phyloP scores from a whole-genome alignment of 2,113 vertebrate species.

The Myiozetetes cayanensis region DNA sequence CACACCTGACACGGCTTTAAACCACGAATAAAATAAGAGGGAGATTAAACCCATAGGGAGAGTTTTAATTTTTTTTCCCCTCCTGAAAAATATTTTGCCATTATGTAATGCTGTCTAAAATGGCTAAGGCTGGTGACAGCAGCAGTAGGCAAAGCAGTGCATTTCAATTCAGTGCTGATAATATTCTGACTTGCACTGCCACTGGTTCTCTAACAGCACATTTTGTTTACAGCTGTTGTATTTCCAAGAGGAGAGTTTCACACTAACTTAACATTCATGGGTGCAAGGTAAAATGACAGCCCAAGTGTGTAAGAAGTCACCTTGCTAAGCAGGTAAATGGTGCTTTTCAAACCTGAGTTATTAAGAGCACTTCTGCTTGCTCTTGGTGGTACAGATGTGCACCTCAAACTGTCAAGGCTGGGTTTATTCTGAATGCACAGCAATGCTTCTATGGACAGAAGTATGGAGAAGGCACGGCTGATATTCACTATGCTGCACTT shows the following conservation, averaged over 20 bases:
- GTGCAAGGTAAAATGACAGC: neutral
- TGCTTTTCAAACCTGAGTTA: neutral
- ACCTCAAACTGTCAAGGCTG: neutral
- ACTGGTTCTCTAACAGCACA: neutral
- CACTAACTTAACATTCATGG: neutral
- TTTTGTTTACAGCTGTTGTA: conserved; percentile 11
- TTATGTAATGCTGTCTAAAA: conserved; percentile 24
- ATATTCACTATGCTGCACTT: neutral
- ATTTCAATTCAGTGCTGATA: neutral
- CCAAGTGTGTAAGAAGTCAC: neutral
- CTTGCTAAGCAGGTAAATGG: neutral
- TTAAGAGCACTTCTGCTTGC: neutral
- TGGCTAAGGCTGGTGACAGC: neutral
- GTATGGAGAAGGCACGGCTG: neutral
- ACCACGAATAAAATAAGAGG: conserved; percentile 11
- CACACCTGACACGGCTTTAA: conserved; percentile 40
- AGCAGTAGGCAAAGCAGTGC: neutral
- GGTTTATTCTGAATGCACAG: neutral
- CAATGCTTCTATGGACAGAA: neutral
- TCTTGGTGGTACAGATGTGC: fast-evolving
- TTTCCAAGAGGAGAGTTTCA: conserved; percentile 10
- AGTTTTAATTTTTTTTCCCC: neutral
- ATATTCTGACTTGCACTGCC: neutral
- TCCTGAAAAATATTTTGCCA: conserved; percentile 19
- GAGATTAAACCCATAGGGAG: conserved; percentile 24